phyloP scores from a whole-genome alignment of 2,797 vertebrate species.

The Gymnoscopelus microlampas region DNA sequence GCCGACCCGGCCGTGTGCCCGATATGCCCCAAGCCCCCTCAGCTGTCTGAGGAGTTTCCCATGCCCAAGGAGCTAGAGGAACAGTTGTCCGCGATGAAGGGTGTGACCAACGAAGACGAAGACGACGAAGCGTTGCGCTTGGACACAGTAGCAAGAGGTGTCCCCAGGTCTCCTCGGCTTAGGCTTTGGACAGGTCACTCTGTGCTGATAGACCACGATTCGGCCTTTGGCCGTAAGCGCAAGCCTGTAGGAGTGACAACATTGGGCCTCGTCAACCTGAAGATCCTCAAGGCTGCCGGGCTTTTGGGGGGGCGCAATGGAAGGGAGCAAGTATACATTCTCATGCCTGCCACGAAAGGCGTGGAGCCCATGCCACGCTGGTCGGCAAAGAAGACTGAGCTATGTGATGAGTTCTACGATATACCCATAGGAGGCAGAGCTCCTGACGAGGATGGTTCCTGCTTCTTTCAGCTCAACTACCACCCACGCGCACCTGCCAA shows the following conservation, averaged over 20 bases:
- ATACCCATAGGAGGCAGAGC: neutral
- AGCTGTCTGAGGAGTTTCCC: neutral
- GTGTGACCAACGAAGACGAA: too few relatives aligned
- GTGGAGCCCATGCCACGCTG: neutral
- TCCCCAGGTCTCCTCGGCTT: neutral
- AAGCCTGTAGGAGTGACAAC: neutral
- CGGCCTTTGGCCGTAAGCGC: neutral
- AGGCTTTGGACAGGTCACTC: neutral
- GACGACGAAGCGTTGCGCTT: too few relatives aligned
- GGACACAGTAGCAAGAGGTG: too few relatives aligned
- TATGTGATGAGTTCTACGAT: neutral
- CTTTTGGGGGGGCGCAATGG: too few relatives aligned
- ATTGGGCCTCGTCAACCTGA: neutral
- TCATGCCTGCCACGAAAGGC: neutral
- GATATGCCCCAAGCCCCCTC: too few relatives aligned
- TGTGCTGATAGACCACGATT: neutral
- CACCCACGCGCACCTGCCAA: neutral
- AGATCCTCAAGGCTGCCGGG: neutral
- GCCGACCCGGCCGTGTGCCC: neutral
- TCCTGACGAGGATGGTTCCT: too few relatives aligned
- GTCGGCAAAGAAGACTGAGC: neutral
- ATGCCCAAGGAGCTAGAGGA: constrained; percentile 1
- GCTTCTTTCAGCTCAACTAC: constrained; percentile 13
- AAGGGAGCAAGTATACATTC: too few relatives aligned
- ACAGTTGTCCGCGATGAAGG: too few relatives aligned